A percentile compares a stretch with the other conserved stretches of the same genome.
Evolutionary conservation across 2,888 invertebrate genomes (phyloP).

Genomic region (Acanthosepion esculentum): DNA sequence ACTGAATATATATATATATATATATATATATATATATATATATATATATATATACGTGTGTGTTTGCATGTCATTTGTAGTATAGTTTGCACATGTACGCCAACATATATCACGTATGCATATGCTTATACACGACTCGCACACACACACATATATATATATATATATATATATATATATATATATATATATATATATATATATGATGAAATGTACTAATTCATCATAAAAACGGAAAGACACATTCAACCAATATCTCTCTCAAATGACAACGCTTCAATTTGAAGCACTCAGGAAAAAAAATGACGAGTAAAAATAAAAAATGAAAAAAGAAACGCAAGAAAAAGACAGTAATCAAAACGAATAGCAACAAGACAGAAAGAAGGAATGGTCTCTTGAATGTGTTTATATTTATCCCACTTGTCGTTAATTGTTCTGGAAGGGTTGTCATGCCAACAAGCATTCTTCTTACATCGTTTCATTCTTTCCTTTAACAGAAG

Average conservation of each 20-base stretch:
- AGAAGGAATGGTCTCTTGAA: not conserved
- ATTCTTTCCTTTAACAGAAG: too few species aligned
- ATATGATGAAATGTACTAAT: not conserved
- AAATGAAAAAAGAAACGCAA: not conserved
- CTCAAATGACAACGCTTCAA: not conserved
- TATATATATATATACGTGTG: too few species aligned
- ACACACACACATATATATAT: not conserved
- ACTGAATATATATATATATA: too few species aligned
- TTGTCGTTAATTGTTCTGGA: constrained; percentile 20
- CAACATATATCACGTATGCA: too few species aligned
- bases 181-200: constrained; percentile 33
- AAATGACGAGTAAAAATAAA: not conserved
- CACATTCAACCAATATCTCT: not conserved
- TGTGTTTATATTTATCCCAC: not conserved
- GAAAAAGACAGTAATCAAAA: not conserved
- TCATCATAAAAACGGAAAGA: too few species aligned
- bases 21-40: too few species aligned
- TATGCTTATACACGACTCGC: too few species aligned
- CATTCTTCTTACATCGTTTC: not conserved
- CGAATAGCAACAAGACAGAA: not conserved
- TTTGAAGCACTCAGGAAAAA: not conserved
- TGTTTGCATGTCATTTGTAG: too few species aligned
- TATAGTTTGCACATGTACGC: too few species aligned
- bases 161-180: constrained; percentile 33
- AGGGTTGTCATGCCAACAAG: constrained; percentile 23